A percentile compares a stretch with the other conserved stretches of the same genome.
phyloP scores from a whole-genome alignment of 1,140 invertebrate species.

The Euschistus heros region DNA sequence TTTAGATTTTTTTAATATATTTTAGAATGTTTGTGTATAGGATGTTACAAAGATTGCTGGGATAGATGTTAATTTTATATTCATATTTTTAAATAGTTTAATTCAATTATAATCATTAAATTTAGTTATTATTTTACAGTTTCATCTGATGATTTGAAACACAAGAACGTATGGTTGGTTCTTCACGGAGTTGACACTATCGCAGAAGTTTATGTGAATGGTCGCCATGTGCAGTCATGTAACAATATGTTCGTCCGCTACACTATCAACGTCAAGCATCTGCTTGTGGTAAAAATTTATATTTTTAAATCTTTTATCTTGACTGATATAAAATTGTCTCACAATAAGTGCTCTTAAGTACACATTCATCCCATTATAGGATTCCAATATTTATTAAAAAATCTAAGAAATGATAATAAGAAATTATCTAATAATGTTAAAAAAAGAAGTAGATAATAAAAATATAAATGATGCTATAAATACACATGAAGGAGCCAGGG shows the following conservation, averaged over 20 bases:
- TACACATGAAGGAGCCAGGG: no score
- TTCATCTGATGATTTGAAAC: no score
- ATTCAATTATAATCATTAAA: no score
- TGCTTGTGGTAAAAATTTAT: not conserved
- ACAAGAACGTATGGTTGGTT: constrained; percentile 37
- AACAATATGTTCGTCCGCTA: constrained; percentile 88
- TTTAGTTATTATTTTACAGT: no score
- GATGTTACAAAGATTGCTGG: no score
- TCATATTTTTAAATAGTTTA: no score
- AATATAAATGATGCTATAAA: not conserved
- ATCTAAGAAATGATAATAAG: not conserved
- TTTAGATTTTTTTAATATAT: no score
- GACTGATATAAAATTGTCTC: not conserved
- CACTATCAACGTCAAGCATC: constrained; percentile 56
- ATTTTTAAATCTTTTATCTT: not conserved
- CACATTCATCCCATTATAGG: no score
- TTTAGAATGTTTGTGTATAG: no score
- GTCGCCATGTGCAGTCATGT: constrained; percentile 48
- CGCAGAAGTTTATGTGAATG: constrained; percentile 63
- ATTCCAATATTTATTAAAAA: not conserved
- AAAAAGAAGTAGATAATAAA: not conserved
- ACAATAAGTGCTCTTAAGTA: not conserved
- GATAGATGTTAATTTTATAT: no score
- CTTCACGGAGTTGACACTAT: constrained; percentile 84
- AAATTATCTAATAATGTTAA: not conserved